Conservation (phyloP, 2,113 vertebrate species). For the Malurus cyaneus region DNA sequence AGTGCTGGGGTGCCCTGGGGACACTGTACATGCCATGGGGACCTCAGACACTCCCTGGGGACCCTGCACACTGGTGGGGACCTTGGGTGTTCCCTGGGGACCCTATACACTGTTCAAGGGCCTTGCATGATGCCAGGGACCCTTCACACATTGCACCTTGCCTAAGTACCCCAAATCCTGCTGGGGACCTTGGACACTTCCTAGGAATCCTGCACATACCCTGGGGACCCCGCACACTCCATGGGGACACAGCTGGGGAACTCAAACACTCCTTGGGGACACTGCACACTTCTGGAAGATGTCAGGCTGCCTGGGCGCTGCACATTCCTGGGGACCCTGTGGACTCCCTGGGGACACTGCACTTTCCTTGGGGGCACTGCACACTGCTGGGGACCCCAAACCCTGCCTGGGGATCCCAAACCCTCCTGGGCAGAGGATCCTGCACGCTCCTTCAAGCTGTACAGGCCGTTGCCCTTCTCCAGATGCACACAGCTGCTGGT, state of each 20-base stretch:
- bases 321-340: background rate
- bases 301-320: background rate
- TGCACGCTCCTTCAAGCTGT: rapidly evolving
- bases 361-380: background rate
- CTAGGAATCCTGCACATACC: background rate
- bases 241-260: background rate
- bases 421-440: background rate
- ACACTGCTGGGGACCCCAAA: background rate
- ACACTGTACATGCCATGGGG: background rate
- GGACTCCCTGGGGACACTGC: background rate
- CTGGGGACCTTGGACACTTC: background rate
- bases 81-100: rapidly evolving
- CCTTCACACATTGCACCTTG: background rate
- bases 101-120: background rate
- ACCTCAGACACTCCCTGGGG: background rate
- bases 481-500: background rate
- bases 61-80: background rate
- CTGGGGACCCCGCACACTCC: background rate
- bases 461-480: background rate
- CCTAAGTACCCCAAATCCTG: background rate
- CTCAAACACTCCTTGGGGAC: background rate
- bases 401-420: background rate
- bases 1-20: background rate
- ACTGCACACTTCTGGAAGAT: background rate
- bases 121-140: background rate